Evolutionary conservation across 2,113 vertebrate species (phyloP).

Genomic region (Strix aluco): DNA sequence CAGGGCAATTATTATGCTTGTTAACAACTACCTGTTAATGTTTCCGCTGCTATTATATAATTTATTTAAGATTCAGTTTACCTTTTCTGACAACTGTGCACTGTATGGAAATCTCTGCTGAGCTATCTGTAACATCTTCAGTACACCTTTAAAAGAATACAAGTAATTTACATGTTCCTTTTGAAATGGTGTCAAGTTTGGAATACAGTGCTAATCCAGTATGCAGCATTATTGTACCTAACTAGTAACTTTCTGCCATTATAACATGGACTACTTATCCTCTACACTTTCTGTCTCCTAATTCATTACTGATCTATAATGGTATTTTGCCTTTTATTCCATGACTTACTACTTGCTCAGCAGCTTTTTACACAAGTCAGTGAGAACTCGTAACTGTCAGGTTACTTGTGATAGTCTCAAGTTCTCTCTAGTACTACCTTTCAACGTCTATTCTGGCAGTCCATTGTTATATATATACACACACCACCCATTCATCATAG

Average conservation of each 20-base stretch:
- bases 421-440: neutral
- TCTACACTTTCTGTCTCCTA: neutral
- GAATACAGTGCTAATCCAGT: neutral
- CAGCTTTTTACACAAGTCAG: neutral
- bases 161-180: neutral
- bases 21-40: neutral
- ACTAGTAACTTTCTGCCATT: neutral
- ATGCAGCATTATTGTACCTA: neutral
- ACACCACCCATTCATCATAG: neutral
- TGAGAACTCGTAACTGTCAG: neutral
- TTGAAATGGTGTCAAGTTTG: neutral
- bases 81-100: neutral
- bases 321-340: neutral
- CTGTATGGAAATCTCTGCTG: neutral
- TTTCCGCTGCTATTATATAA: neutral
- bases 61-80: neutral
- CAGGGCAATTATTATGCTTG: neutral
- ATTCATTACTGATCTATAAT: neutral
- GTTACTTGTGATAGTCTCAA: neutral
- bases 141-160: neutral
- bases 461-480: neutral
- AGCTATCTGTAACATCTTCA: neutral
- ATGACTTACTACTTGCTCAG: neutral
- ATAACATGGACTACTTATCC: neutral
- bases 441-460: neutral